phyloP scores from a whole-genome alignment of 2,797 vertebrate species.

The Erethizon dorsatum region DNA sequence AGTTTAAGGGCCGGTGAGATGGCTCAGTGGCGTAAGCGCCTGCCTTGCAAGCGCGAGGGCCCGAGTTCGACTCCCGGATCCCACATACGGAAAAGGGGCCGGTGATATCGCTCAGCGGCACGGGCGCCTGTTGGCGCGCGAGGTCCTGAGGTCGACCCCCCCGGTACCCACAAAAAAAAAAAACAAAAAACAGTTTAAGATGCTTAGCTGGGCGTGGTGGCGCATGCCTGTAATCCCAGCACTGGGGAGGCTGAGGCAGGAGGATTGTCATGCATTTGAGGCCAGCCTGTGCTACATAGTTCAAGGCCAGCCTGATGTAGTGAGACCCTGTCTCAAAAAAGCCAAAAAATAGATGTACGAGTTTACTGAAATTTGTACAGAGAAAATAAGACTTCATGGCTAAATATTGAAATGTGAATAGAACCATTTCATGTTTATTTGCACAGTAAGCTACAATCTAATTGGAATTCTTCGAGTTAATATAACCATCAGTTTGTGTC shows the following conservation, averaged over 20 bases:
- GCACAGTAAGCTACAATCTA: background rate
- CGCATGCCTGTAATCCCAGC: background rate
- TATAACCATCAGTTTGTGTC: background rate
- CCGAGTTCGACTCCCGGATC: too few relatives aligned
- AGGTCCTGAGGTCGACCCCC: too few relatives aligned
- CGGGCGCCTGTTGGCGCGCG: too few relatives aligned
- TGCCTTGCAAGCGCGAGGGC: too few relatives aligned
- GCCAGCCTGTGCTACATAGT: background rate
- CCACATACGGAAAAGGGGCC: too few relatives aligned
- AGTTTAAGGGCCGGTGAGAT: too few relatives aligned
- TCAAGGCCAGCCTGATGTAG: background rate
- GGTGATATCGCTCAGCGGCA: too few relatives aligned
- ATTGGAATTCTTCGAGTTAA: background rate
- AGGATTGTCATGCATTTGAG: background rate
- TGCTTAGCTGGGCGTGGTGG: background rate
- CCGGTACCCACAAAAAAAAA: too few relatives aligned
- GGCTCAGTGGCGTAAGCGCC: too few relatives aligned
- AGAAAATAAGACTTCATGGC: background rate
- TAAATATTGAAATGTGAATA: constrained; percentile 47
- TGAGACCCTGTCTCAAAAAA: background rate
- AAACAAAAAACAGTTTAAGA: too few relatives aligned
- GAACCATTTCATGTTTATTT: background rate
- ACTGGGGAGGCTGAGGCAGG: background rate
- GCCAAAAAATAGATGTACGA: background rate
- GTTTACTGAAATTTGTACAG: constrained; percentile 33